Evolutionary conservation across 2,797 vertebrate species (phyloP).

Genomic region (Orientallactaga sibirica): DNA sequence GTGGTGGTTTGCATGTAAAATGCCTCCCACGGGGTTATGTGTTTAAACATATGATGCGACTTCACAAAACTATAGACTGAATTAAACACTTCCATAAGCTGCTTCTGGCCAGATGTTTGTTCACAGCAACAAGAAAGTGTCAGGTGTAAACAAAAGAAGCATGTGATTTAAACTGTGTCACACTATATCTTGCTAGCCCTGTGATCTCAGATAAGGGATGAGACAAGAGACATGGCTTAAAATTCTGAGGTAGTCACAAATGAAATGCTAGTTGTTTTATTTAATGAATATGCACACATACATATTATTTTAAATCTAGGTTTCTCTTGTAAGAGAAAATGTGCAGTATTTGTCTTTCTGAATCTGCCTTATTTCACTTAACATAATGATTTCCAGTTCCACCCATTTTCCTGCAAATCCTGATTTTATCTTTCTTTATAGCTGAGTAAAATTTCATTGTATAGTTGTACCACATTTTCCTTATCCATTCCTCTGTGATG

Average conservation of each 20-base stretch:
- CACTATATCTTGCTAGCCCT: background rate
- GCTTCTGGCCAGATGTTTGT: too few relatives aligned
- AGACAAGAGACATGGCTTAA: background rate
- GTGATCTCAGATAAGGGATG: conserved; percentile 23
- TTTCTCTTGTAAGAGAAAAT: background rate
- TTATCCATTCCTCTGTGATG: background rate
- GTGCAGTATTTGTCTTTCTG: background rate
- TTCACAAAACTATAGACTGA: too few relatives aligned
- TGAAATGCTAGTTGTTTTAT: background rate
- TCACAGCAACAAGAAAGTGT: too few relatives aligned
- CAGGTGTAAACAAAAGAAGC: conserved; percentile 25
- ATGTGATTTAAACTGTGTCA: conserved; percentile 47
- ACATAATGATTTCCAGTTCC: background rate
- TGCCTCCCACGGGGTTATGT: too few relatives aligned
- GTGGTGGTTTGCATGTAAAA: too few relatives aligned
- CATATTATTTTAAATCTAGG: background rate
- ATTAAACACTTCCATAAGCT: too few relatives aligned
- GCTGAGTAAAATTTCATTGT: too few relatives aligned
- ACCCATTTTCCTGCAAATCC: background rate
- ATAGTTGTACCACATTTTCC: background rate
- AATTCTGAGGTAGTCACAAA: background rate
- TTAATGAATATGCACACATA: background rate
- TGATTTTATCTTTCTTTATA: background rate
- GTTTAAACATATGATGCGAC: too few relatives aligned
- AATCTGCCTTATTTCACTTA: background rate